phyloP scores from a whole-genome alignment of 2,888 invertebrate genomes.

The Campopleginae sp. region DNA sequence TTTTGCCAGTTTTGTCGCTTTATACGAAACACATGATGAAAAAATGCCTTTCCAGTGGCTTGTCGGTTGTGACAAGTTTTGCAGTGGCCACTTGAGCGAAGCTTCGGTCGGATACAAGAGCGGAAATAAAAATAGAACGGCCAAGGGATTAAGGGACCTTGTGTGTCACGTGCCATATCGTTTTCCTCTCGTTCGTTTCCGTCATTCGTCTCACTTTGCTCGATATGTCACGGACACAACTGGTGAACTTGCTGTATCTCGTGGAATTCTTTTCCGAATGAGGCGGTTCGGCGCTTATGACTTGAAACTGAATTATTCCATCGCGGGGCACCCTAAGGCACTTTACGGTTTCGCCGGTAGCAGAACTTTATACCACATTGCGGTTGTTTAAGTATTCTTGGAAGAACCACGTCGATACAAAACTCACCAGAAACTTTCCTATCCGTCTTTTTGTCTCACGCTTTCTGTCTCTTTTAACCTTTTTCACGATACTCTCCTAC shows the following conservation, averaged over 20 bases:
- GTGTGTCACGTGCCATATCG: constrained; percentile 62
- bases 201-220: constrained; percentile 25
- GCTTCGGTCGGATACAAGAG: background rate
- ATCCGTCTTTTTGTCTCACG: constrained; percentile 27
- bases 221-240: constrained; percentile 42
- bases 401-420: constrained; percentile 60
- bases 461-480: constrained; percentile 3
- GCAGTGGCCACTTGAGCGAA: background rate
- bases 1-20: background rate
- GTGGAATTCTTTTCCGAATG: constrained; percentile 34
- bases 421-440: constrained; percentile 47
- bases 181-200: constrained; percentile 35
- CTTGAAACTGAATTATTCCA: constrained; percentile 64
- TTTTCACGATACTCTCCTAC: background rate
- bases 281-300: constrained; percentile 47
- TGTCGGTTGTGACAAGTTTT: background rate
- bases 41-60: background rate
- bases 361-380: constrained; percentile 59
- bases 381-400: constrained; percentile 44
- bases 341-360: constrained; percentile 61
- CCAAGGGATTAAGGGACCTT: constrained; percentile 44
- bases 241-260: constrained; percentile 46
- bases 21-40: background rate
- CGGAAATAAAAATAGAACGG: background rate
- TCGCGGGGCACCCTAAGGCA: constrained; percentile 50